A percentile compares a stretch with the other conserved stretches of the same genome.
Evolutionary conservation across 2,797 vertebrate genomes (phyloP).

Genomic region (Apogon talboti): DNA sequence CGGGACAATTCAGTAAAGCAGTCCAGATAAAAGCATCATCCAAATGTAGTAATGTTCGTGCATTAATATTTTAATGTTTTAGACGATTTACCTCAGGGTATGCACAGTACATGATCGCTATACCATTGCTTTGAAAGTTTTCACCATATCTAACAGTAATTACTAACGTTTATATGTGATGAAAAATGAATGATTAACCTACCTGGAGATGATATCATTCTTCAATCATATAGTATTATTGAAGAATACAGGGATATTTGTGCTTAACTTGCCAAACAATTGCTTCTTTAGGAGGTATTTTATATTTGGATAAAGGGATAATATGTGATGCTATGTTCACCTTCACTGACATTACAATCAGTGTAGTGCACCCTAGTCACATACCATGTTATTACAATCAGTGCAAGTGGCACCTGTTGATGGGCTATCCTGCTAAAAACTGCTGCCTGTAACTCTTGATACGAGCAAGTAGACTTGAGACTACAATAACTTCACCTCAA

Average conservation of each 20-base stretch:
- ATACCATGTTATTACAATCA: constrained; percentile 61
- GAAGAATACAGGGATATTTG: neutral
- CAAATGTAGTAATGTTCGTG: constrained; percentile 25
- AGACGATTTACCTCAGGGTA: neutral
- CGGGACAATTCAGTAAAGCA: constrained; percentile 41
- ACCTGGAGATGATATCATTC: neutral
- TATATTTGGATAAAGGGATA: neutral
- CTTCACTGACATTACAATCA: constrained; percentile 50
- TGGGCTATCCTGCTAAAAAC: constrained; percentile 25
- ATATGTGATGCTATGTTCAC: constrained; percentile 16
- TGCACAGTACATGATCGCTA: neutral
- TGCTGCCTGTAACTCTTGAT: constrained; percentile 6
- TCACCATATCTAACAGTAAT: neutral
- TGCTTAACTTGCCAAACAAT: neutral
- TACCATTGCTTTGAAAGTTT: neutral
- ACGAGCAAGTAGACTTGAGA: constrained; percentile 26
- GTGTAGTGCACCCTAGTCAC: constrained; percentile 19
- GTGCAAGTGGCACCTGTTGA: constrained; percentile 27
- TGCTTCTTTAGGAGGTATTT: constrained; percentile 1
- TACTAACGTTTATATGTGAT: neutral
- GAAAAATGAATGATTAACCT: neutral
- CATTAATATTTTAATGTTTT: constrained; percentile 14
- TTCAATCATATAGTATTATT: neutral
- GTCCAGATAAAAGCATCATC: constrained; percentile 42
- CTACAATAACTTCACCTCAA: constrained; percentile 28